Evolutionary conservation across 2,888 invertebrate genomes (phyloP).

Genomic region (Helobdella robusta): DNA sequence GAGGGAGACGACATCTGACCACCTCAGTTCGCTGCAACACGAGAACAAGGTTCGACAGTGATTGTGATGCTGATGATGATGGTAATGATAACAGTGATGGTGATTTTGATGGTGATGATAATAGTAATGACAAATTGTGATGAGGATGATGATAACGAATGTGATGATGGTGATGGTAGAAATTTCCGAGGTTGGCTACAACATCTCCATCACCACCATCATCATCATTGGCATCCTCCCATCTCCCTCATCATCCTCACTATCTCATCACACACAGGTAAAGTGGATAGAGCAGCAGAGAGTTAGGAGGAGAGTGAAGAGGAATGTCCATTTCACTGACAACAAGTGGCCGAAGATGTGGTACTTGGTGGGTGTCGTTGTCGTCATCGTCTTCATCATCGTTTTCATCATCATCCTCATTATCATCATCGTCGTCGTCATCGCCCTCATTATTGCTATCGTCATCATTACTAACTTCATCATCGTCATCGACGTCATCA

Average conservation of each 20-base stretch:
- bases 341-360: slow-evolving; percentile 91
- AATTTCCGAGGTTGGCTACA: too few relatives aligned
- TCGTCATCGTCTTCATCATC: too few relatives aligned
- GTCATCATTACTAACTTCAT: too few relatives aligned
- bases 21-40: slow-evolving; percentile 62
- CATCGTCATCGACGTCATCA: too few relatives aligned
- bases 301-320: slow-evolving; percentile 48
- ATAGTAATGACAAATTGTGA: neutral
- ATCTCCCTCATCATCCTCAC: too few relatives aligned
- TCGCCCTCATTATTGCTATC: too few relatives aligned
- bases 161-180: too few relatives aligned
- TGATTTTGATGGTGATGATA: neutral
- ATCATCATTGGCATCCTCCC: too few relatives aligned
- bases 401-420: too few relatives aligned
- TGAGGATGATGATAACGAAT: too few relatives aligned
- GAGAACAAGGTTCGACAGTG: slow-evolving; percentile 62
- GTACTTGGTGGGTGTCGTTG: slow-evolving; percentile 90
- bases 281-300: slow-evolving; percentile 72
- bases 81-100: neutral
- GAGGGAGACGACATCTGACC: slow-evolving; percentile 61
- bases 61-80: slow-evolving; percentile 34
- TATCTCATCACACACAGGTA: slow-evolving; percentile 46
- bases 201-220: too few relatives aligned
- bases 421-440: too few relatives aligned
- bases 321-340: slow-evolving; percentile 59